phyloP scores from a whole-genome alignment of 2,113 vertebrate genomes.

The Malurus elegans region DNA sequence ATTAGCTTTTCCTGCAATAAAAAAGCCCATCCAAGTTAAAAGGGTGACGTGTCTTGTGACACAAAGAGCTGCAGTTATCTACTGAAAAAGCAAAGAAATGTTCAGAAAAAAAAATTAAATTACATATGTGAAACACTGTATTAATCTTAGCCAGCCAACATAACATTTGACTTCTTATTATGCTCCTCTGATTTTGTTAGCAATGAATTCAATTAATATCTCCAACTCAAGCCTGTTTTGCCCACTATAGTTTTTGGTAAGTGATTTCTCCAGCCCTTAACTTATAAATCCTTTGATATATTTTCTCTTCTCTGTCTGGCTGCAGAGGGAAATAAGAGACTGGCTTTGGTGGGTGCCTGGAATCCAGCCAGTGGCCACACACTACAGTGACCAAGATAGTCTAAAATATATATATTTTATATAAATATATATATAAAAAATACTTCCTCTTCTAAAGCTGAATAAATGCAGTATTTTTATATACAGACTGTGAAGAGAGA shows the following conservation, averaged over 20 bases:
- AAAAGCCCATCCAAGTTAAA: background rate
- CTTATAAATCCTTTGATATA: background rate
- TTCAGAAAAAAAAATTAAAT: background rate
- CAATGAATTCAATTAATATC: background rate
- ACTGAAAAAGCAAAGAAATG: background rate
- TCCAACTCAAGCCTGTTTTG: background rate
- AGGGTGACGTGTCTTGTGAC: background rate
- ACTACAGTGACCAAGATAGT: background rate
- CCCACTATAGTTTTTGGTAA: background rate
- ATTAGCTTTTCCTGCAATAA: background rate
- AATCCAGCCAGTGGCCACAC: background rate
- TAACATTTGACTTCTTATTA: background rate
- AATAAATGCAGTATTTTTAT: background rate
- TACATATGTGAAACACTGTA: accelerated
- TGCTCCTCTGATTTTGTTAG: background rate
- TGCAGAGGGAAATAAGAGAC: background rate
- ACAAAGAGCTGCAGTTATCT: background rate
- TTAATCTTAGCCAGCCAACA: background rate
- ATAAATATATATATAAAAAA: background rate
- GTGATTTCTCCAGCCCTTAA: background rate
- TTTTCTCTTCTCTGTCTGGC: background rate
- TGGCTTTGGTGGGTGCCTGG: background rate
- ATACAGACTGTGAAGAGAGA: background rate
- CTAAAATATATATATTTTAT: too few species aligned
- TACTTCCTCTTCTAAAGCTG: background rate